Evolutionary conservation across 2,888 invertebrate genomes (phyloP).

Genomic region (Eustalomyia histrio): DNA sequence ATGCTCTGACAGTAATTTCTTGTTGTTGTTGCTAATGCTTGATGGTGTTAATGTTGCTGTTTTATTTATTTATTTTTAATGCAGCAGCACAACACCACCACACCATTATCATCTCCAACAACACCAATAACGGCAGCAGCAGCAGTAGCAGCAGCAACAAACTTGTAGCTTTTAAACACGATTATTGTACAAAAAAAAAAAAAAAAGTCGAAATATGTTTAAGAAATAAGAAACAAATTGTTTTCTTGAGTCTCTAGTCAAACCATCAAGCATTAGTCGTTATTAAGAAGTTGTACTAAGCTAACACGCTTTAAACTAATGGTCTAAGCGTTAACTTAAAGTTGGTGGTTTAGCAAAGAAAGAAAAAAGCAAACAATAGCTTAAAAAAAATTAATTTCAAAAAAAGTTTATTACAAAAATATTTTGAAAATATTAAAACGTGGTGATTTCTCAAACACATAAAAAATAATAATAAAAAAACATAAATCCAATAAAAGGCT

Average conservation of each 20-base stretch:
- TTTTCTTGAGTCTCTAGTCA: slow-evolving; percentile 69
- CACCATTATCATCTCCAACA: slow-evolving; percentile 18
- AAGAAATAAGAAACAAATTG: slow-evolving; percentile 67
- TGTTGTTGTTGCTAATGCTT: slow-evolving; percentile 58
- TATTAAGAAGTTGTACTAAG: slow-evolving; percentile 73
- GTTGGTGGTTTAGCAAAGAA: slow-evolving; percentile 52
- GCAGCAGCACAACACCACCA: slow-evolving; percentile 24
- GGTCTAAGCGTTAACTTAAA: slow-evolving; percentile 59
- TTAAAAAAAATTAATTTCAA: slow-evolving; percentile 18
- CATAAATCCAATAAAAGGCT: slow-evolving; percentile 55
- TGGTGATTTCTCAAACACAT: slow-evolving; percentile 6
- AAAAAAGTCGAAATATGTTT: slow-evolving; percentile 49
- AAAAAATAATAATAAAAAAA: slow-evolving; percentile 20
- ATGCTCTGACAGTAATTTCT: slow-evolving; percentile 60
- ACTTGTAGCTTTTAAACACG: slow-evolving; percentile 56
- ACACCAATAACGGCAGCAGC: slow-evolving; percentile 43
- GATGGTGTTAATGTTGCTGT: slow-evolving; percentile 50
- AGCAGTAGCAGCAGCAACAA: slow-evolving; percentile 22
- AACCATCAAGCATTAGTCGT: slow-evolving; percentile 70
- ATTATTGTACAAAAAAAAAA: slow-evolving; percentile 17
- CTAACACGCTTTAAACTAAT: slow-evolving; percentile 70
- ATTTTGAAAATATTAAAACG: slow-evolving; percentile 24
- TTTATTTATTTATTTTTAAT: slow-evolving; percentile 27
- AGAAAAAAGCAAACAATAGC: slow-evolving; percentile 30
- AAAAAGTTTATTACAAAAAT: slow-evolving; percentile 20